Evolutionary conservation across 2,888 invertebrate species (phyloP), one percentile per base, ranked within the genome.

Genomic region (Ichneumoninae sp.): DNA sequence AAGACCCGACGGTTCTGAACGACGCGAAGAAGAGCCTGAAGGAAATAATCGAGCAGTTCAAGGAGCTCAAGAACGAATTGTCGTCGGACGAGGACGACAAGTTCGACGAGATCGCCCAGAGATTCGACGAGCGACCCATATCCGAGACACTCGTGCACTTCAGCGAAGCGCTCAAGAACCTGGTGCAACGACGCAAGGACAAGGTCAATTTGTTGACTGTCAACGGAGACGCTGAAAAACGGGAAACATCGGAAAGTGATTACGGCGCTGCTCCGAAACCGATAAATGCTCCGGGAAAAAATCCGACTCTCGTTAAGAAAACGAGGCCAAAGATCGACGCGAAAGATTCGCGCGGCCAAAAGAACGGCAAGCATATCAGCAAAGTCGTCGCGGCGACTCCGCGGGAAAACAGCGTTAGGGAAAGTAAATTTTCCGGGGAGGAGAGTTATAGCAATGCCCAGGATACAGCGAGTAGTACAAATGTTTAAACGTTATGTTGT

Each of bases 311-410:
- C 2, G 44, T 33, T 90, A 91, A 75, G 91, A 93, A 30, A 92
- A 92, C n/a, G 89, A 93, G 81, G 70, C 16, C 81, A 5, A 81
- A 82, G 5, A 13, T 73, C 10, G 66, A 26, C 10, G 7, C 66
- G 89, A 92, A 83, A 94, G 95, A 88, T 94, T 92, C 86, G 93
- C 93, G 19, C 93, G 92, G 75, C 93, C 94, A 83, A 94, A 95
- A 47, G 40, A 85, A 75, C 19, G 82, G 69, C 19, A 76, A 36
- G 36, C 69, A 47, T 44, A 63, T 19, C 8, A 74, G 69, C 44
- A 78, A 60, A 40, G 73, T 10, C 40, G 50, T 63, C 26, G 50
- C 7, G 22, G 81, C 81, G 68, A 70, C 66, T 4, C 60, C 54
- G 30, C 68, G 66, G 22, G 82, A 83, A n/a, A 65, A 75, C 8